phyloP scores from a whole-genome alignment of 1,140 invertebrate genomes.

The Mya arenaria region DNA sequence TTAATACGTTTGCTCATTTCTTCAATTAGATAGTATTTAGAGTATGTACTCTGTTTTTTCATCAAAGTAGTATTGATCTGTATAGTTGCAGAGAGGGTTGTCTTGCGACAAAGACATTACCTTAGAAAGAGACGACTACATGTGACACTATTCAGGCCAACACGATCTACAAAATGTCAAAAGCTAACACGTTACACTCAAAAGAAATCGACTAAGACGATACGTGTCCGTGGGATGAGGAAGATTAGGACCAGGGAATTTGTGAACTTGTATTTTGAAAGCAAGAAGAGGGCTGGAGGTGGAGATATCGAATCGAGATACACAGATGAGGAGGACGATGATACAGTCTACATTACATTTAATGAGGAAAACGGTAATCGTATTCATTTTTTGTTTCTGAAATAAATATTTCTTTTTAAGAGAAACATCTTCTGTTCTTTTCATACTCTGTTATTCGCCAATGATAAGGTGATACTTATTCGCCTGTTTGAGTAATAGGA shows the following conservation, averaged over 20 bases:
- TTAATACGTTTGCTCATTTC: too few relatives aligned
- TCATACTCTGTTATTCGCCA: too few relatives aligned
- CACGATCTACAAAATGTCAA: background rate
- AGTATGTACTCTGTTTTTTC: too few relatives aligned
- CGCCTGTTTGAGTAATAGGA: too few relatives aligned
- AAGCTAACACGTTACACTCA: conserved; percentile 4
- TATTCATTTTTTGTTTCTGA: too few relatives aligned
- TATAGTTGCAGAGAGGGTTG: conserved; percentile 33
- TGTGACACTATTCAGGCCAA: conserved; percentile 1
- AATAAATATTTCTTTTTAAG: too few relatives aligned
- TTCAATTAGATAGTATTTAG: too few relatives aligned
- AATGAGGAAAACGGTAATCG: conserved; percentile 6
- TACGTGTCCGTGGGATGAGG: conserved; percentile 2
- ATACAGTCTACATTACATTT: conserved; percentile 23
- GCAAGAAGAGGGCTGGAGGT: conserved; percentile 4
- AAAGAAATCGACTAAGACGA: background rate
- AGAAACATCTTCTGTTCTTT: too few relatives aligned
- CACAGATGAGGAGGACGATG: conserved; percentile 33
- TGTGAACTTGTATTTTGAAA: conserved; percentile 29
- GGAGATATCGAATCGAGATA: background rate
- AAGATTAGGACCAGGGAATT: background rate
- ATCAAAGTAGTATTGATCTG: too few relatives aligned
- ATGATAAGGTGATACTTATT: too few relatives aligned
- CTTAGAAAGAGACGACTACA: background rate
- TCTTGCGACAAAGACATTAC: background rate